Evolutionary conservation across 2,888 invertebrate genomes (phyloP).

Genomic region (Machimus atricapillus): DNA sequence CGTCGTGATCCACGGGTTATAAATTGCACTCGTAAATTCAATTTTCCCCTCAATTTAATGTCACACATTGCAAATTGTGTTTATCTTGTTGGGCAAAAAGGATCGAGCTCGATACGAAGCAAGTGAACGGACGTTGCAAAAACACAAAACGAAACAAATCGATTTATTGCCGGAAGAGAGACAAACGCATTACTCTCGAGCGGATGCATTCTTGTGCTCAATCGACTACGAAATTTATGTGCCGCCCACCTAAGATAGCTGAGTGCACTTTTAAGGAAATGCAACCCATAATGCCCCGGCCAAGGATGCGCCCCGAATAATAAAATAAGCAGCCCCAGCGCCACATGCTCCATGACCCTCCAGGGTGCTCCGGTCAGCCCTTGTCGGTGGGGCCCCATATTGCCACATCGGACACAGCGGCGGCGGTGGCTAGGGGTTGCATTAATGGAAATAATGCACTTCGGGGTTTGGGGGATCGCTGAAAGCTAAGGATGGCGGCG

Average conservation of each 20-base stretch:
- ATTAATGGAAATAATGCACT: conserved; percentile 18
- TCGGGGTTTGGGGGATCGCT: background rate
- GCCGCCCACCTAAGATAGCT: conserved; percentile 30
- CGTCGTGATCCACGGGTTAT: conserved; percentile 20
- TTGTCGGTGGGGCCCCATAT: background rate
- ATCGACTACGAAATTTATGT: conserved; percentile 37
- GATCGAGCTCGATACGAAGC: background rate
- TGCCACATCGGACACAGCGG: background rate
- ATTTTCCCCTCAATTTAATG: conserved; percentile 52
- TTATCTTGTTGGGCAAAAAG: conserved; percentile 47
- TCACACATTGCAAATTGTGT: conserved; percentile 52
- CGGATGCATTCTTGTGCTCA: conserved; percentile 30
- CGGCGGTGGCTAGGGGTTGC: background rate
- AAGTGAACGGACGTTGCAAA: background rate
- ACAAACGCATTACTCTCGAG: conserved; percentile 25
- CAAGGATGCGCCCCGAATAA: conserved; percentile 19
- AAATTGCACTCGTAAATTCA: conserved; percentile 49
- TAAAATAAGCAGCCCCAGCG: conserved; percentile 15
- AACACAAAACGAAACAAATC: conserved; percentile 34
- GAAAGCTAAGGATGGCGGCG: background rate
- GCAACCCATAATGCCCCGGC: conserved; percentile 11
- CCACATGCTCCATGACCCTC: background rate
- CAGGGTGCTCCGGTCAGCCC: background rate
- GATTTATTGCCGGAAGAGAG: conserved; percentile 26
- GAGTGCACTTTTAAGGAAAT: conserved; percentile 22